Base-by-base conservation (phyloP, 2,888 invertebrate species). In the Napeogenes sylphis region DNA sequence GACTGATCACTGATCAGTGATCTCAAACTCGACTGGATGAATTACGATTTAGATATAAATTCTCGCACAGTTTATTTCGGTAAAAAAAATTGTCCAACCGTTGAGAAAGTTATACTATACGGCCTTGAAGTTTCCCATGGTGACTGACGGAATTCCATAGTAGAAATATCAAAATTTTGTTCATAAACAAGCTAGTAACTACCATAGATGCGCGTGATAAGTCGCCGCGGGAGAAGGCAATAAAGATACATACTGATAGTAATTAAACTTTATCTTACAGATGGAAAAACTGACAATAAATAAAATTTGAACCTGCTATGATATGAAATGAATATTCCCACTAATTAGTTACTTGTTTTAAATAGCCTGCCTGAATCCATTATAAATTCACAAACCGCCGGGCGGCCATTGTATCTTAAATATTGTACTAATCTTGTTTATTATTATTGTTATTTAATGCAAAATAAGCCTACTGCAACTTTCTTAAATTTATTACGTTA, bases 171-270 rank as follows among this genome's bases (percentile, higher is more conserved):
- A 71, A 68, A 75, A 72, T 70, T 68, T 71, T 70, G 69, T 71
- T 70, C 69, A 71, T 75, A 76, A 75, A 73, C 66, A 70, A 63
- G 71, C 73, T 67, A 67, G 71, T 30, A 30, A 51, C 10, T 30
- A 21, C 30, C 30, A 68, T 68, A 66, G 74, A 75, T 72, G 68
- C 63, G 55, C 13, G 51, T 67, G 78, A 77, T 76, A 76, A 73
- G 63, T 67, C 79, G 61, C 77, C 70, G 66, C 78, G 73, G 79
- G 79, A 72, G 78, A 70, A 70, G 65, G 73, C 68, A 69, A 75
- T 78, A 79, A 78, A 78, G 72, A 75, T 75, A 75, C 73, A 71
- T 68, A 72, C 67, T 68, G 67, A 70, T 69, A 68, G 69, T 71
- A 75, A 75, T 75, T 73, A 74, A 73, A 69, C 68, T 72, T 72